phyloP scores from a whole-genome alignment of 2,888 invertebrate species.

The Galeruca laticollis region DNA sequence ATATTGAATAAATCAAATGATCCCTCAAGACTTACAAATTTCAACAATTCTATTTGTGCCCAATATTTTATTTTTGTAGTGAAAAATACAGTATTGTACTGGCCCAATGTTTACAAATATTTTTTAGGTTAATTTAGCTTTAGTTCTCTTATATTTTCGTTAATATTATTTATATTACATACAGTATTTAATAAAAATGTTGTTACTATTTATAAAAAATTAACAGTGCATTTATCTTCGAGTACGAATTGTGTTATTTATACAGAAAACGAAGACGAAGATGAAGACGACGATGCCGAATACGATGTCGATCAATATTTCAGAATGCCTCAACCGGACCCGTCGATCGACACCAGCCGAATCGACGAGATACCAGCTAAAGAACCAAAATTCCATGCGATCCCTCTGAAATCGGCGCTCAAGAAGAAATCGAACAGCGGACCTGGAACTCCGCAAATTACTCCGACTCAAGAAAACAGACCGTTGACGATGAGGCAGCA shows the following conservation, averaged over 20 bases:
- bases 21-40: too few species aligned
- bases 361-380: conserved; percentile 94
- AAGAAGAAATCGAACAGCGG: conserved; percentile 82
- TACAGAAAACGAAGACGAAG: conserved; percentile 40
- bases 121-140: too few species aligned
- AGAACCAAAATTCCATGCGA: conserved; percentile 80
- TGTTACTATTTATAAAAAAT: too few species aligned
- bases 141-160: too few species aligned
- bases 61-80: too few species aligned
- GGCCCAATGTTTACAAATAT: too few species aligned
- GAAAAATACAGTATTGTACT: too few species aligned
- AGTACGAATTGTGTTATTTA: conserved; percentile 11
- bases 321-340: conserved; percentile 73
- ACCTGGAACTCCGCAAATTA: conserved; percentile 75
- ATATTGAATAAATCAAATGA: too few species aligned
- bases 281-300: conserved; percentile 61
- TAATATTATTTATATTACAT: too few species aligned
- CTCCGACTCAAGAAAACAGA: conserved; percentile 79
- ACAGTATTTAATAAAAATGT: too few species aligned
- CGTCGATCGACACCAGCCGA: conserved; percentile 82
- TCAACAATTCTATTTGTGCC: too few species aligned
- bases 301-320: conserved; percentile 71
- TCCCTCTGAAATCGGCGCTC: conserved; percentile 92
- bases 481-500: conserved; percentile 72
- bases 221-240: too few species aligned